A percentile compares a stretch with the other conserved stretches of the same genome.
Evolutionary conservation across 2,113 vertebrate genomes (phyloP).

Genomic region (Ivindomyrus marchei): DNA sequence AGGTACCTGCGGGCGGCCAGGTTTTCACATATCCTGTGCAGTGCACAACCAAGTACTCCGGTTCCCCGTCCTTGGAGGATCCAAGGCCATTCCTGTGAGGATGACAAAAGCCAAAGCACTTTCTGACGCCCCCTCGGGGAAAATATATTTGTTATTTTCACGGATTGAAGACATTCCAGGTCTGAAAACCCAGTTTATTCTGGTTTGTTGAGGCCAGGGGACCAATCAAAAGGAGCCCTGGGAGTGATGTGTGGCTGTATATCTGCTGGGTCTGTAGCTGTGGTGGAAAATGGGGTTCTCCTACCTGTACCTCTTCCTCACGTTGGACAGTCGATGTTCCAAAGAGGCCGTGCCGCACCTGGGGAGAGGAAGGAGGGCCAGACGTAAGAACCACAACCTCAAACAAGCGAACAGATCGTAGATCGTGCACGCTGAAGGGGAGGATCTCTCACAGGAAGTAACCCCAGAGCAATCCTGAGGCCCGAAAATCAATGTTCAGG

Average conservation of each 20-base stretch:
- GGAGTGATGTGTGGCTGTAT: neutral
- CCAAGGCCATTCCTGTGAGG: conserved; percentile 82
- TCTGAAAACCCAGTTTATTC: neutral
- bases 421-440: neutral
- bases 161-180: neutral
- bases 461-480: neutral
- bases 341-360: conserved; percentile 92
- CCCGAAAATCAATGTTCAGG: neutral
- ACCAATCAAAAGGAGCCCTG: neutral
- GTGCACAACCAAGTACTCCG: conserved; percentile 94
- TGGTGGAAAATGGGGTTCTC: neutral
- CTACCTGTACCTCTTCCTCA: conserved; percentile 96
- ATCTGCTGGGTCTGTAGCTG: neutral
- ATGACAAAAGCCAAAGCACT: conserved; percentile 2
- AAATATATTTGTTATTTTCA: neutral
- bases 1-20: conserved; percentile 92
- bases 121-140: neutral
- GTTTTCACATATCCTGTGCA: conserved; percentile 99
- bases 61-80: conserved; percentile 92
- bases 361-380: conserved; percentile 14
- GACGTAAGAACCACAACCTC: neutral
- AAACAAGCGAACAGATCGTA: neutral
- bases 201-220: neutral
- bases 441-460: neutral
- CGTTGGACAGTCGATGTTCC: conserved; percentile 91